Conservation (phyloP, 2,797 vertebrate species). For the Onychomys leucogaster region DNA sequence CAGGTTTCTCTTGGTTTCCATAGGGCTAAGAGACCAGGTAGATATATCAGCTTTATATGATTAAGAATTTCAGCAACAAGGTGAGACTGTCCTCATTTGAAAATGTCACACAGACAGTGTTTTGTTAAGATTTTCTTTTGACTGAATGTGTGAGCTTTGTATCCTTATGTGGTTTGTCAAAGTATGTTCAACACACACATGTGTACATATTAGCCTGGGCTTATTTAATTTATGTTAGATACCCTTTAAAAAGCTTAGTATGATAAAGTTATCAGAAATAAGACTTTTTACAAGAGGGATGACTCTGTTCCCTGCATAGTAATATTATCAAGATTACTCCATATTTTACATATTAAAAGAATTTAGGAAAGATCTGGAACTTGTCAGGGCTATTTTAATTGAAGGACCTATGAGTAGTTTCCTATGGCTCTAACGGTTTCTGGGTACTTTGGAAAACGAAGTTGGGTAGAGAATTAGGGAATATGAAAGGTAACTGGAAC, state of each 20-base stretch:
- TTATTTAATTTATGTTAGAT: not conserved
- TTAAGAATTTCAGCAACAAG: conserved; percentile 2
- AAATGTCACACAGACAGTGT: not conserved
- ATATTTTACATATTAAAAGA: conserved; percentile 53
- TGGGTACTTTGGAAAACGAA: not conserved
- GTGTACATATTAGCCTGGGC: fast-evolving
- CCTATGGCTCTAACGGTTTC: not conserved
- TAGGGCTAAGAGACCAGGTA: not conserved
- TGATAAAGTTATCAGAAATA: conserved; percentile 1
- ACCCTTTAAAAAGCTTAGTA: not conserved
- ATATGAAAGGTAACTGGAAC: not conserved
- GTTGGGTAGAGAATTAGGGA: not conserved
- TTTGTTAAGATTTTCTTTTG: not conserved
- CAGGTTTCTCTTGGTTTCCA: not conserved
- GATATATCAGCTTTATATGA: not conserved
- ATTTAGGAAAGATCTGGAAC: not conserved
- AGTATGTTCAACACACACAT: no score
- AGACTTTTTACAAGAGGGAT: not conserved
- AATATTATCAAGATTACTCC: not conserved
- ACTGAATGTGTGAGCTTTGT: not conserved
- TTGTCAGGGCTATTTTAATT: not conserved
- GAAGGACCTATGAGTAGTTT: not conserved
- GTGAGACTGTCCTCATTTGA: not conserved
- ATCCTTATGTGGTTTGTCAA: fast-evolving
- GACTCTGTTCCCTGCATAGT: not conserved